Conservation (phyloP, 2,888 invertebrate genomes). For the Drosophila parthenogenetica region DNA sequence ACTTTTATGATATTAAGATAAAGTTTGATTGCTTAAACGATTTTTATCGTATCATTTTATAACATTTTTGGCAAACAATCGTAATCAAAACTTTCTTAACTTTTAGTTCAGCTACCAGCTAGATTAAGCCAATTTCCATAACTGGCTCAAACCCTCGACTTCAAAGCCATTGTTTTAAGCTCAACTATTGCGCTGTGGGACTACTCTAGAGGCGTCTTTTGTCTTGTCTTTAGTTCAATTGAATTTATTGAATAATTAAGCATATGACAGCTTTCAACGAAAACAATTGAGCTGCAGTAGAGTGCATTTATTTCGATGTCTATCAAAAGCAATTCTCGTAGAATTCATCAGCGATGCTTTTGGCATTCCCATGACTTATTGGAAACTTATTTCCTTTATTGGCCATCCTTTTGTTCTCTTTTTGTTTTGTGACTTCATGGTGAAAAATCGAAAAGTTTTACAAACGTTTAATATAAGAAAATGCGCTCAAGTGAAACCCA, state of each 20-base stretch:
- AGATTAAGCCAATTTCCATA: no score
- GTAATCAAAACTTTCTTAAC: no score
- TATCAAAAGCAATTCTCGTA: conserved; percentile 10
- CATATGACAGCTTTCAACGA: conserved; percentile 14
- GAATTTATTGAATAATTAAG: conserved; percentile 53
- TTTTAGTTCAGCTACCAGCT: no score
- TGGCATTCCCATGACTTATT: conserved; percentile 61
- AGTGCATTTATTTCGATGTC: conserved; percentile 7
- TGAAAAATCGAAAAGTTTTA: conserved; percentile 73
- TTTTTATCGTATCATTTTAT: no score
- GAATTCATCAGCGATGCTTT: conserved; percentile 33
- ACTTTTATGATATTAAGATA: no score
- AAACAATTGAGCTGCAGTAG: conserved; percentile 7
- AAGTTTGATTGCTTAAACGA: no score
- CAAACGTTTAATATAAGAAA: conserved; percentile 61
- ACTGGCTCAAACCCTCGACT: no score
- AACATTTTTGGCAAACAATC: no score
- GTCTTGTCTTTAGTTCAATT: conserved; percentile 49
- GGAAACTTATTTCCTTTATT: conserved; percentile 60
- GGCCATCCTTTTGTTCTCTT: conserved; percentile 18
- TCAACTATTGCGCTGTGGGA: conserved; percentile 5
- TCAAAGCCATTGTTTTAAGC: background rate
- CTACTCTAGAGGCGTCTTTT: background rate
- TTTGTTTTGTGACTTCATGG: conserved; percentile 31
- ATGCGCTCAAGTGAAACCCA: conserved; percentile 12